Base-by-base conservation (phyloP, 2,888 invertebrate genomes). In the Laothoe populi region DNA sequence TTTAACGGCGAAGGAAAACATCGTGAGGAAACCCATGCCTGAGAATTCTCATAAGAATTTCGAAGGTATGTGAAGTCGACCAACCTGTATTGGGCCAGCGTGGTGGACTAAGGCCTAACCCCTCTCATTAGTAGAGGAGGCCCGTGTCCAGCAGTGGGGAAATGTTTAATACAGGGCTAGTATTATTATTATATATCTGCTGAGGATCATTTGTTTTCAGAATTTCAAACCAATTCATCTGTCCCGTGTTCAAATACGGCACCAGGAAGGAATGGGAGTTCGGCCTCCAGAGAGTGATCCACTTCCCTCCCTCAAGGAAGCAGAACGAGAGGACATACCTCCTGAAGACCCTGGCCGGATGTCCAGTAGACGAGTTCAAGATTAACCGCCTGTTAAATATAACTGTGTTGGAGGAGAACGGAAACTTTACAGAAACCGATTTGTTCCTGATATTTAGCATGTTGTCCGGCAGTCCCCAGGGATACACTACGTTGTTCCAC, bases 241-340 rank as follows among this genome's bases (percentile, higher is more conserved):
- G 97, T 66, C 96, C 97, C 0, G 96, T 97, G 0, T 97, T 97
- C 83, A 95, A 95, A 84, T 97, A 96, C 95, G 97, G 97, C 0
- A 95, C 95, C 0, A 93, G 94, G 70, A 95, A 96, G 49, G 97
- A 97, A 82, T 97, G 97, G 97, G 95, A 96, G 68, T 97, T 97
- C 71, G 97, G 96, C 40, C 90, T 97, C 0, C 94, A 96, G 68
- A 93, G 96, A 10, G 95, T 97, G 0, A 95, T 96, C 59, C 94
- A 96, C 74, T 97, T 97, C 84, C 96, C 97, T 0, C 86, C 94
- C 0, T 93, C 94, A 0, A 92, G 96, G 57, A 95, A 95, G 70
- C 95, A 95, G 74, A 96, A 95, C 69, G 97, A 97, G 81, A 89
- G 97, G 69, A 96, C 96, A 0, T 96, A 96, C 81, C 91, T 97